These are phyloP conservation scores for Thalpophila matura DNA, from an alignment of 2,888 invertebrate species.

Conservation along the genomic window DNA sequence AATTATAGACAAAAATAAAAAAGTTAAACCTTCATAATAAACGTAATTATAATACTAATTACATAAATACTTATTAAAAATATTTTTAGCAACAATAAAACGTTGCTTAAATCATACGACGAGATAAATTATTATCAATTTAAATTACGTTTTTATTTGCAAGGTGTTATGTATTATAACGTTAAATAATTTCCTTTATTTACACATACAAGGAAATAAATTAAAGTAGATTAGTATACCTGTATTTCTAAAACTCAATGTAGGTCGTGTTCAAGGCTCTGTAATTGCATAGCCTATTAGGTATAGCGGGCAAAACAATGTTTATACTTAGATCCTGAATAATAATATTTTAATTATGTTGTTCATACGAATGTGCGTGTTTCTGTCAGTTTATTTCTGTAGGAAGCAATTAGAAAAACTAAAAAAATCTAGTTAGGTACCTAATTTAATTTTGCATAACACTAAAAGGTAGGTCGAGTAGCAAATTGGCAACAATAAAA, in stretches of 20 bases:
- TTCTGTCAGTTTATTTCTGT: too few species aligned
- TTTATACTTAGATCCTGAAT: constrained; percentile 28
- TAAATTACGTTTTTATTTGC: constrained; percentile 33
- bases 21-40: neutral
- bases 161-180: constrained; percentile 33
- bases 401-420: too few species aligned
- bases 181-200: constrained; percentile 53
- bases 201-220: constrained; percentile 55
- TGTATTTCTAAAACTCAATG: constrained; percentile 48
- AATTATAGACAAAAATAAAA: constrained; percentile 2
- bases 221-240: constrained; percentile 33
- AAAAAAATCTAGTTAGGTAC: too few species aligned
- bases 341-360: too few species aligned
- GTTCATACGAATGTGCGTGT: too few species aligned
- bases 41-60: too few species aligned
- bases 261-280: constrained; percentile 63
- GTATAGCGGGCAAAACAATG: constrained; percentile 25
- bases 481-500: too few species aligned
- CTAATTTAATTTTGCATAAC: too few species aligned
- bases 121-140: constrained; percentile 41
- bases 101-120: constrained; percentile 35
- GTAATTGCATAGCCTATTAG: constrained; percentile 50
- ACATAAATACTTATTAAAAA: neutral
- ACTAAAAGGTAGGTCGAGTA: too few species aligned
- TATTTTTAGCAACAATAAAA: constrained; percentile 27